Conservation (phyloP, 2,797 vertebrate genomes). For the Microctenopoma steveboyesi region DNA sequence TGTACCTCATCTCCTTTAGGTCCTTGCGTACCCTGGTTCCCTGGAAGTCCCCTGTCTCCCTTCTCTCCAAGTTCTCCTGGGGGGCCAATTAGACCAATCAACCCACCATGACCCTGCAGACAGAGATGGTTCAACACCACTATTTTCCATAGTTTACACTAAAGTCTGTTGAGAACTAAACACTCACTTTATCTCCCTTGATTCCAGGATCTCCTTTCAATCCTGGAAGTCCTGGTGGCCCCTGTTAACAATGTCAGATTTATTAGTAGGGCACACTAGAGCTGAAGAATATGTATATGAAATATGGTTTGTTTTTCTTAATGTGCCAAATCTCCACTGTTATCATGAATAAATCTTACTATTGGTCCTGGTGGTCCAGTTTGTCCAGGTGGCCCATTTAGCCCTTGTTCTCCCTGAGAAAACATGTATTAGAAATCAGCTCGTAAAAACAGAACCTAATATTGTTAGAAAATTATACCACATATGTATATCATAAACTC, state of each 20-base stretch:
- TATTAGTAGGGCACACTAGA: constrained; percentile 24
- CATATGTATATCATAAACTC: not conserved
- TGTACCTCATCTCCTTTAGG: constrained; percentile 89
- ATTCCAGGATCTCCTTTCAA: constrained; percentile 90
- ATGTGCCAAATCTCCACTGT: not conserved
- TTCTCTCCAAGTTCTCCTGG: constrained; percentile 94
- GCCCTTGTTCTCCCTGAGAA: constrained; percentile 90
- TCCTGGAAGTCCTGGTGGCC: constrained; percentile 90
- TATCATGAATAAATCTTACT: constrained; percentile 77
- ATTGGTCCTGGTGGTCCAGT: constrained; percentile 90
- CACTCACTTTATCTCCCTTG: constrained; percentile 92
- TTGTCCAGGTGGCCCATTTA: constrained; percentile 88
- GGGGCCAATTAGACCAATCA: constrained; percentile 91
- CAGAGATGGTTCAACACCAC: constrained; percentile 34
- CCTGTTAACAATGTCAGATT: constrained; percentile 76
- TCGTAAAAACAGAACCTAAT: not conserved
- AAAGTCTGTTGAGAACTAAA: constrained; percentile 7
- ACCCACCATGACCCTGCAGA: constrained; percentile 89
- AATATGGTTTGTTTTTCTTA: not conserved
- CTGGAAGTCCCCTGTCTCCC: constrained; percentile 91
- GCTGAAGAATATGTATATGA: not conserved
- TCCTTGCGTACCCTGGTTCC: constrained; percentile 86
- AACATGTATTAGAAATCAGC: constrained; percentile 1
- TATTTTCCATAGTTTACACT: constrained; percentile 21
- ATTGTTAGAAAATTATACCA: not conserved